Base-by-base conservation (phyloP, 2,797 vertebrate genomes). In the Gorsachius magnificus region DNA sequence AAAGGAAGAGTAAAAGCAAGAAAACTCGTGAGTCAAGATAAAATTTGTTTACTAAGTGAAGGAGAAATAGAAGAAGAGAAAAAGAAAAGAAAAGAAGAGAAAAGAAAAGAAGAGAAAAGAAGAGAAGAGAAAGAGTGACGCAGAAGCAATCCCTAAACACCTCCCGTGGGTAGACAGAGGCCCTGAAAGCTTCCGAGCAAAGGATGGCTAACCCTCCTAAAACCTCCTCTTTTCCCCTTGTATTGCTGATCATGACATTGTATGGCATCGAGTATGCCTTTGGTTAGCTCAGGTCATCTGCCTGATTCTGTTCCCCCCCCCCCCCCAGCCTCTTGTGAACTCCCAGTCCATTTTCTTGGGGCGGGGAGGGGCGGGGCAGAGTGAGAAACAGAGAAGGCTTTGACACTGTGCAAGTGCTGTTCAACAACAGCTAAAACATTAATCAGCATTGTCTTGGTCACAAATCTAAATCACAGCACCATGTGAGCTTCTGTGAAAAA, bases 241-340 rank as follows among this genome's bases (percentile, higher is more conserved):
- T 38, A 16, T 33, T 68, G 60, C 11, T 58, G 38, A 51, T 3
- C 5, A 20, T 4, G 16, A 29, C 31, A 5, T 28, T 65, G 1
- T 5, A 35, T 17, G 36, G 13, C 1, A 13, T 15, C 13, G 14
- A 70, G 13, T 2, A 28, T 14, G 16, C 24, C 33, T 85, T 79
- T 41, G 43, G 21, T 22, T 75, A 65, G 43, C 36, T 77, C 68
- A 38, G 33, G 50, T 38, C 18, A 38, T 26, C 28, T 53, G 15
- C 14, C 21, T 26, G 8, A 21, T 38, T 50, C 48, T 41, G 15
- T 29, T 87, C 8, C 36, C 36, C 6, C 11, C 6, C 8, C 8
- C 36, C 36, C 6, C 11, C 6, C 8, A 29, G 1, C 5, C 2
- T 57, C 38, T 56, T 45, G 43, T 2, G 0, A 16, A n/a, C 3